Conservation (phyloP, 2,888 invertebrate genomes). For the Cataglyphis altisquamis region DNA sequence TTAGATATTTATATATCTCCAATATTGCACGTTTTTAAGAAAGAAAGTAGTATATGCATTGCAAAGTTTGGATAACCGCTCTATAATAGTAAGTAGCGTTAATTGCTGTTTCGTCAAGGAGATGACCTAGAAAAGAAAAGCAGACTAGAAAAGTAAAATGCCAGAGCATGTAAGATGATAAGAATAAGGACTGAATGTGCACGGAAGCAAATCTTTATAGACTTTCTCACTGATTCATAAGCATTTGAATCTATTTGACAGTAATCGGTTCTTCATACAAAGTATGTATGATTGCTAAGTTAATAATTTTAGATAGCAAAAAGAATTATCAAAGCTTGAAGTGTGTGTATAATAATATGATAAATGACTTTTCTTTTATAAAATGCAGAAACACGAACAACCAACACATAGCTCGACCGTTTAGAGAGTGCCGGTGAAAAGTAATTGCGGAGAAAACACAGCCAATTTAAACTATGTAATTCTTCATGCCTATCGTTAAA, state of each 20-base stretch:
- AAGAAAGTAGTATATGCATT: slow-evolving; percentile 49
- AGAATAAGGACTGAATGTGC: slow-evolving; percentile 84
- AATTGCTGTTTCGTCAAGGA: slow-evolving; percentile 73
- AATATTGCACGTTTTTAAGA: slow-evolving; percentile 10
- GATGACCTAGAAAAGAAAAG: slow-evolving; percentile 83
- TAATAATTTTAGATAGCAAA: slow-evolving; percentile 10
- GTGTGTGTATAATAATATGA: not conserved
- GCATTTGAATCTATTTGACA: slow-evolving; percentile 41
- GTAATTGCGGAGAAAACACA: slow-evolving; percentile 58
- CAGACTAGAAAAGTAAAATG: slow-evolving; percentile 84
- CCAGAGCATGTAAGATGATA: slow-evolving; percentile 73
- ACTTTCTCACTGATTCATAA: slow-evolving; percentile 81
- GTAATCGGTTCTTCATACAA: not conserved
- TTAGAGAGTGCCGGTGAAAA: slow-evolving; percentile 60
- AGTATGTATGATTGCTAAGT: slow-evolving; percentile 17
- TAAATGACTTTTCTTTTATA: slow-evolving; percentile 20
- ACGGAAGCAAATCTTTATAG: slow-evolving; percentile 83
- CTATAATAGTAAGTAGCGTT: slow-evolving; percentile 45
- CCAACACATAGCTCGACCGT: slow-evolving; percentile 1
- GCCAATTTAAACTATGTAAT: slow-evolving; percentile 43
- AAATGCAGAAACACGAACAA: slow-evolving; percentile 15
- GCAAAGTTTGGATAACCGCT: slow-evolving; percentile 39
- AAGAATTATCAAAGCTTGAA: slow-evolving; percentile 4
- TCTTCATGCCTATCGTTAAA: slow-evolving; percentile 50
- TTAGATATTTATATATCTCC: not conserved